Conservation (phyloP, 1,140 invertebrate genomes). For the Holotrichia oblita region DNA sequence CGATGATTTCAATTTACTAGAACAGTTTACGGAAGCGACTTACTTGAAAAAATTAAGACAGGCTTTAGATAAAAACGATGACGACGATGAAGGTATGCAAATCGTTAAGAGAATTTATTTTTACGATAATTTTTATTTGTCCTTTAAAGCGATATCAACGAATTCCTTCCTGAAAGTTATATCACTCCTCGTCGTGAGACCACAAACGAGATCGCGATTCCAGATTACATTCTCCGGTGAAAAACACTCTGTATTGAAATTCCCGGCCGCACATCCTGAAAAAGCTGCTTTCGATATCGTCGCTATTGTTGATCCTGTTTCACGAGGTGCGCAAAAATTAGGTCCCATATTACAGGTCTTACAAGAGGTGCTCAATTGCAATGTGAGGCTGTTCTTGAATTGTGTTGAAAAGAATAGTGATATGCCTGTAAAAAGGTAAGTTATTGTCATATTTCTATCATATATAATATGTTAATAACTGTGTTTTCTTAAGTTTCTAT, state of each 20-base stretch:
- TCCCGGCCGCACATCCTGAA: slow-evolving; percentile 72
- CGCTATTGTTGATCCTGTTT: slow-evolving; percentile 91
- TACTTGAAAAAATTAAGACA: slow-evolving; percentile 84
- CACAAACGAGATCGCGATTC: slow-evolving; percentile 73
- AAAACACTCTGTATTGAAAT: slow-evolving; percentile 76
- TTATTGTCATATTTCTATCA: too few relatives aligned
- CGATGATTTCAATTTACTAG: slow-evolving; percentile 92
- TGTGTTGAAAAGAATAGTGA: slow-evolving; percentile 96
- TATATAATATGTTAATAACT: too few relatives aligned
- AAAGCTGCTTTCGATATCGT: slow-evolving; percentile 82
- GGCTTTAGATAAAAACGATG: slow-evolving; percentile 65
- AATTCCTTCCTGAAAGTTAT: slow-evolving; percentile 78
- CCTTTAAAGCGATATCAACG: slow-evolving; percentile 64
- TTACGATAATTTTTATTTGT: background rate
- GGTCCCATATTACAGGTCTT: slow-evolving; percentile 83
- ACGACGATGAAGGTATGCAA: slow-evolving; percentile 62
- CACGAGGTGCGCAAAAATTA: slow-evolving; percentile 91
- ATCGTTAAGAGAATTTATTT: background rate
- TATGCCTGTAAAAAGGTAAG: slow-evolving; percentile 95
- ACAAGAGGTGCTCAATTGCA: slow-evolving; percentile 87
- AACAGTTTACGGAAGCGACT: slow-evolving; percentile 77
- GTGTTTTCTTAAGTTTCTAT: slow-evolving; percentile 80
- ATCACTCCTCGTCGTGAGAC: slow-evolving; percentile 73
- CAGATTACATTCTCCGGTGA: slow-evolving; percentile 72
- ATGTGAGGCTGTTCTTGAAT: slow-evolving; percentile 92